Base-by-base conservation (phyloP, 92 coral and sea anemone genomes). In the Parazoanthus darwini region DNA sequence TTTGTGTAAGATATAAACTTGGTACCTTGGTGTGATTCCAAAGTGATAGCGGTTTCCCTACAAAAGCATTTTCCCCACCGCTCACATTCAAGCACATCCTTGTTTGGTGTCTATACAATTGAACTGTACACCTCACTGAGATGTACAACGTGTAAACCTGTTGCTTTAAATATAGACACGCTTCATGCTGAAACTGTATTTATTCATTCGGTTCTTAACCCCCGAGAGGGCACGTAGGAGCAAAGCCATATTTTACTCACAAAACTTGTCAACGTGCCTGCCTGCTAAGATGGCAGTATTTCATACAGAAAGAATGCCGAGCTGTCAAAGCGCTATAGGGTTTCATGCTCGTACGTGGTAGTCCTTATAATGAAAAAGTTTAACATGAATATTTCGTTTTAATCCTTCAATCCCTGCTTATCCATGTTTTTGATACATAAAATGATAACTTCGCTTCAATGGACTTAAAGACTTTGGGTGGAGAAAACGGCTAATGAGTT, bases 191-290 rank as follows among this genome's bases (percentile, higher is more conserved):
- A 72, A 84, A 71, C 87, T 56, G 79, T 42, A 68, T 84, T 84
- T 84, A 84, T 84, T 84, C 79, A 68, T 70, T 84, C 51, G 42
- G 65, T 44, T 10, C 44, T 46, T 84, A 84, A 71, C 87, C 87
- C 76, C 87, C 79, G 87, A 70, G 87, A 84, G 87, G 87, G 87
- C 87, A 84, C 18, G 79, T 36, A 84, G 79, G 25, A 44, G 86
- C 81, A 82, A 93, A 93, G 86, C 88, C 95, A 94, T 94, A 94
- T 93, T 93, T 94, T 94, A 94, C 92, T 92, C 92, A 89, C 89
- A 82, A 51, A 44, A 91, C 74, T 85, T 91, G 98, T 91, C 98
- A 94, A 91, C 87, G 88, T 90, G 89, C 73, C 72, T 82, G 86
- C 89, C 91, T 89, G 79, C 81, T 89, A 91, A 82, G 92, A 94